Conservation (phyloP, 2,888 invertebrate genomes). For the Lutraria lutraria region DNA sequence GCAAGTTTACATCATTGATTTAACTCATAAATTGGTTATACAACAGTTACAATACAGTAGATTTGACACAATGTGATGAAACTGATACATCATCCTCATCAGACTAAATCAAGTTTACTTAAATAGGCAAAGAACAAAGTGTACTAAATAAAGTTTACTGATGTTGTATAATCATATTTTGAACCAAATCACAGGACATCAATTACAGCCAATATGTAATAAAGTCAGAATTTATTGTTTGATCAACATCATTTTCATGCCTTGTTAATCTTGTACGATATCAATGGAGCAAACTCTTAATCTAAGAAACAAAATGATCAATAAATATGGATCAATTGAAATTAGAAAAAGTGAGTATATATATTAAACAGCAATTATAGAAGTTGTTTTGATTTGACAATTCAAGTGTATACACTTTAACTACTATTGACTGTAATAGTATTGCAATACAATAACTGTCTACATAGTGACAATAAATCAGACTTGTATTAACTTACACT, state of each 20-base stretch:
- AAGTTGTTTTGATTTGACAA: not conserved
- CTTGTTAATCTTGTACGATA: not conserved
- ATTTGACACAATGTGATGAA: too few relatives aligned
- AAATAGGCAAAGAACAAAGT: not conserved
- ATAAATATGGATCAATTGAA: not conserved
- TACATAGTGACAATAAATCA: slow-evolving; percentile 18
- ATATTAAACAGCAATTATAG: not conserved
- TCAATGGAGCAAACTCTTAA: not conserved
- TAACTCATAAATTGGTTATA: not conserved
- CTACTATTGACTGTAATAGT: not conserved
- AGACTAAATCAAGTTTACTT: not conserved
- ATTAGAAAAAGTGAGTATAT: not conserved
- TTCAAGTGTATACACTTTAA: not conserved
- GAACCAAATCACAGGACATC: not conserved
- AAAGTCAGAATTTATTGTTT: not conserved
- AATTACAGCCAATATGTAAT: slow-evolving; percentile 10
- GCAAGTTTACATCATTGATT: not conserved
- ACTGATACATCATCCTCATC: too few relatives aligned
- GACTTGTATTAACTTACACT: slow-evolving; percentile 67
- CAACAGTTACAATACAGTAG: not conserved
- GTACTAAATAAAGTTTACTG: not conserved
- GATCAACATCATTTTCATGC: not conserved
- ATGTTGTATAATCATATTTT: not conserved
- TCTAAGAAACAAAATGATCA: not conserved
- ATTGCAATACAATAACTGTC: slow-evolving; percentile 8